Base-by-base conservation (phyloP, 1,140 invertebrate genomes). In the Drosophila ficusphila region DNA sequence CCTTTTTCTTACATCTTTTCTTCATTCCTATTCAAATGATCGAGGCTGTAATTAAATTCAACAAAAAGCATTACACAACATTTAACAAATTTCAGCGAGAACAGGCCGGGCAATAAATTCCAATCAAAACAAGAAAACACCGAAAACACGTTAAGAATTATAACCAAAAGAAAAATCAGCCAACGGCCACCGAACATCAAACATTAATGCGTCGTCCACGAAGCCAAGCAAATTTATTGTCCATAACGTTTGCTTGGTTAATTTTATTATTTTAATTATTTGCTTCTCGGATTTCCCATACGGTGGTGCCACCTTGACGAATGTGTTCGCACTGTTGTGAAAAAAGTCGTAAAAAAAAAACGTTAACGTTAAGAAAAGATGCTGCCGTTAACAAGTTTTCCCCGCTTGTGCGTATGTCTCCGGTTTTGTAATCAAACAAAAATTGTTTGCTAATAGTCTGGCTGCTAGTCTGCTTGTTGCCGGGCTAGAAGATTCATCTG, bases 241-340 rank as follows among this genome's bases (percentile, higher is more conserved):
- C 41, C 38, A 61, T 47, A 56, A 58, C 79, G 49, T 65, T 78
- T 78, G 69, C 49, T 58, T 78, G 36, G 76, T 78, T 73, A 78
- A 74, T 79, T 83, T 78, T 65, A 82, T 58, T 78, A 85, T 83
- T 85, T 83, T 83, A 75, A 83, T 83, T 78, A 78, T 83, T 74
- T 62, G 57, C 47, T 36, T 27, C 23, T 48, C 48, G 49, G 14
- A 48, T 74, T 64, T 74, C 49, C 48, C 38, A n/a, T 39, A 69
- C 69, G 23, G 7, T 36, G 23, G 7, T 36, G 57, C 65, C 53
- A 54, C 76, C 71, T 72, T 69, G 62, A 77, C 73, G 68, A 77
- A 68, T 70, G 46, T 61, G 52, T 52, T 68, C 39, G 44, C 56
- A 42, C 38, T 34, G 33, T 51, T 53, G 38, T 49, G 49, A 38